phyloP scores from a whole-genome alignment of 2,797 vertebrate genomes.

The Harpagifer antarcticus region DNA sequence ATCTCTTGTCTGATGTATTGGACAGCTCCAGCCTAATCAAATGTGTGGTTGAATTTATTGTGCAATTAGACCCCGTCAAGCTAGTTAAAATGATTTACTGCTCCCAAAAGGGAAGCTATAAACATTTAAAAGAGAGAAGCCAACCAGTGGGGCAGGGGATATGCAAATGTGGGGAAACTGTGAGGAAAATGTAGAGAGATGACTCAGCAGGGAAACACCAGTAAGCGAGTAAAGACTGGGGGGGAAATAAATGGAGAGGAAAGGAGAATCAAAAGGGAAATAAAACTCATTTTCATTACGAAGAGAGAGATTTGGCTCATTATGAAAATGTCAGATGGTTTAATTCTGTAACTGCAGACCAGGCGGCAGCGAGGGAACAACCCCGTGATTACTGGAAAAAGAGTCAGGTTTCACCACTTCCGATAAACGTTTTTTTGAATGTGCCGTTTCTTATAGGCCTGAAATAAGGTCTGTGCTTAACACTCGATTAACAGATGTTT shows the following conservation, averaged over 20 bases:
- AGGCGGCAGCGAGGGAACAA: not conserved
- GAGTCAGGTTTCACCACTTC: not conserved
- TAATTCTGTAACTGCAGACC: not conserved
- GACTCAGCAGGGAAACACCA: constrained; percentile 13
- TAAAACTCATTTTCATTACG: not conserved
- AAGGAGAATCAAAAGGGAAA: not conserved
- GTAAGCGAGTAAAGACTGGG: constrained; percentile 1
- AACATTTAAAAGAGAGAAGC: constrained; percentile 4
- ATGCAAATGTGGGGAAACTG: constrained; percentile 1
- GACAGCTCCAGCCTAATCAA: not conserved
- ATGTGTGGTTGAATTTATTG: not conserved
- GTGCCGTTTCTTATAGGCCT: too few relatives aligned
- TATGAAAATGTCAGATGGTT: not conserved
- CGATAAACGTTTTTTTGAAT: too few relatives aligned
- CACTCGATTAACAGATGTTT: too few relatives aligned
- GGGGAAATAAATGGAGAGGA: not conserved
- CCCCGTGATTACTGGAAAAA: not conserved
- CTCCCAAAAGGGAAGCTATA: constrained; percentile 7
- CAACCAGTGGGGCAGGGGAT: not conserved
- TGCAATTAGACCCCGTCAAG: constrained; percentile 2
- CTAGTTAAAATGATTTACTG: constrained; percentile 21
- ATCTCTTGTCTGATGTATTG: not conserved
- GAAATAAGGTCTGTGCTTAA: too few relatives aligned
- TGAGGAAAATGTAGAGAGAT: not conserved
- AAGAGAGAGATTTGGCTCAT: constrained; percentile 18